Evolutionary conservation across 2,797 vertebrate species (phyloP).

Genomic region (Diplodus sargus): DNA sequence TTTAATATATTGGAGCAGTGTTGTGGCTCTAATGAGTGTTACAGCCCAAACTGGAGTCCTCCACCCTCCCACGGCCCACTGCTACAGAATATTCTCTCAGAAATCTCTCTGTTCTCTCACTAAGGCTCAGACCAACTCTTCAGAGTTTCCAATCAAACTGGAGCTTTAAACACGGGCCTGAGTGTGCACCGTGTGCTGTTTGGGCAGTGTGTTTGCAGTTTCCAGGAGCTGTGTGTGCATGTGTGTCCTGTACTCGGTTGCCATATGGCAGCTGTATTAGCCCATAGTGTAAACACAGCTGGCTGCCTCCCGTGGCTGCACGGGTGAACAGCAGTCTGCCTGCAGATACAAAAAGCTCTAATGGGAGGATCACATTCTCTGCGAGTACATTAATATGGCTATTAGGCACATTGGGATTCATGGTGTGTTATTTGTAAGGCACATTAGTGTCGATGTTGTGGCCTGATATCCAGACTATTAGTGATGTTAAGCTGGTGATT

Average conservation of each 20-base stretch:
- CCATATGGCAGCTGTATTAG: constrained; percentile 66
- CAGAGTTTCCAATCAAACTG: constrained; percentile 23
- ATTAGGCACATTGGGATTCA: constrained; percentile 42
- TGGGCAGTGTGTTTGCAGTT: constrained; percentile 46
- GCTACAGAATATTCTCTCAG: constrained; percentile 24
- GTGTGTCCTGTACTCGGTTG: constrained; percentile 42
- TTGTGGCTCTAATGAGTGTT: constrained; percentile 10
- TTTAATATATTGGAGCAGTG: constrained; percentile 34
- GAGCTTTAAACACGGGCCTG: constrained; percentile 5
- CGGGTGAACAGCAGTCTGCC: constrained; percentile 64
- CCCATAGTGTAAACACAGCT: constrained; percentile 72
- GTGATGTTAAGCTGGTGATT: constrained; percentile 34
- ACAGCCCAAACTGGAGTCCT: constrained; percentile 28
- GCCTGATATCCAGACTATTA: constrained; percentile 45
- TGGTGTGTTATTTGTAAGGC: constrained; percentile 44
- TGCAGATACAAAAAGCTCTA: constrained; percentile 38
- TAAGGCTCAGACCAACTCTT: constrained; percentile 2
- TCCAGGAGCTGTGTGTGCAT: constrained; percentile 23
- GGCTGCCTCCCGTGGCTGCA: constrained; percentile 67
- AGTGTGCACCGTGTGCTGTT: constrained; percentile 20
- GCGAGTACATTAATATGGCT: constrained; percentile 46
- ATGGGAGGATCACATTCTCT: constrained; percentile 48
- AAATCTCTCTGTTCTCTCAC: constrained; percentile 10
- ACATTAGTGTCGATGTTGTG: constrained; percentile 42
- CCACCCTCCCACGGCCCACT: constrained; percentile 6